Evolutionary conservation across 92 coral and sea anemone species (phyloP).

Genomic region (Porites lobata): DNA sequence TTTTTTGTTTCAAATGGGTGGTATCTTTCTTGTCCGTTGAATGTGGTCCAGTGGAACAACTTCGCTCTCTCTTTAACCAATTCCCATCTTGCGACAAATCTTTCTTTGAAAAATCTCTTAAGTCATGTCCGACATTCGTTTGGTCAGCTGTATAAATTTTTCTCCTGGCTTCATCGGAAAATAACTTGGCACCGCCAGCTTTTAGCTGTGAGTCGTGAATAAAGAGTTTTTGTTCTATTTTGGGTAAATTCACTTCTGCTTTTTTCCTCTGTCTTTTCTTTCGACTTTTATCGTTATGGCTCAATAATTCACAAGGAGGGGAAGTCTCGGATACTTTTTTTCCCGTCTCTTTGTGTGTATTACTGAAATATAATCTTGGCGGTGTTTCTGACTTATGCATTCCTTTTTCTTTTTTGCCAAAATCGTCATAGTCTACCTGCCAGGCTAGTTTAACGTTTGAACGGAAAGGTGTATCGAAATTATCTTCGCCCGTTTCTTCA

Average conservation of each 20-base stretch:
- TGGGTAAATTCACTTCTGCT: background rate
- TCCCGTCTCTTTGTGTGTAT: background rate
- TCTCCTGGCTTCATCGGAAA: background rate
- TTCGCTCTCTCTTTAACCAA: background rate
- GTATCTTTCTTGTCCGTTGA: background rate
- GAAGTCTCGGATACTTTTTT: constrained; percentile 11
- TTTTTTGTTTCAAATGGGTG: background rate
- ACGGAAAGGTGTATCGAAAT: background rate
- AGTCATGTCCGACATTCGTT: background rate
- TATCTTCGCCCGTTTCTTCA: background rate
- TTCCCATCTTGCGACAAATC: background rate
- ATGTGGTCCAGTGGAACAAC: background rate
- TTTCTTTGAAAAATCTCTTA: background rate
- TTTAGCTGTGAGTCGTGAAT: constrained; percentile 8
- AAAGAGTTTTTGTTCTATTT: constrained; percentile 15
- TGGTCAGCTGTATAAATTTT: constrained; percentile 17
- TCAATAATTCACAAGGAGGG: background rate
- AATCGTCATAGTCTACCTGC: constrained; percentile 1
- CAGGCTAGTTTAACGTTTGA: constrained; percentile 38
- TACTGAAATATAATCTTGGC: background rate
- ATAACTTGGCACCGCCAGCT: background rate
- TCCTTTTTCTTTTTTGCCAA: background rate
- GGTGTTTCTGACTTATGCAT: constrained; percentile 29
- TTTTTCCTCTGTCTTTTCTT: background rate
- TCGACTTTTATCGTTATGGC: background rate